Conservation (phyloP, 1,140 invertebrate genomes). For the Microvelia longipes region DNA sequence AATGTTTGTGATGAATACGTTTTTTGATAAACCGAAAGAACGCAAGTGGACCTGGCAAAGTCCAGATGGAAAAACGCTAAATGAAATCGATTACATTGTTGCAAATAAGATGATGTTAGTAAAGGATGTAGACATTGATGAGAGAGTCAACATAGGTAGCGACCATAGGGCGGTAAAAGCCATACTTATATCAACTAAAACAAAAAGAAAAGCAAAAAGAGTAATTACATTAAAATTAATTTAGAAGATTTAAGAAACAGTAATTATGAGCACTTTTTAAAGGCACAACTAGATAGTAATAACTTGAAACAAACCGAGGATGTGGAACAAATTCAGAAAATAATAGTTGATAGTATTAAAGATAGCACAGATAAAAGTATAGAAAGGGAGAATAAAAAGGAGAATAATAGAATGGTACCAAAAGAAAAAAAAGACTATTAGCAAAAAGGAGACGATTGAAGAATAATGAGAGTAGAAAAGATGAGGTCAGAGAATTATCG, state of each 20-base stretch:
- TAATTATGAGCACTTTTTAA: not conserved
- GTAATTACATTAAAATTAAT: not conserved
- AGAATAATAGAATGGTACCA: no score
- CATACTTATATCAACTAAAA: not conserved
- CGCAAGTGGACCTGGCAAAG: conserved; percentile 1
- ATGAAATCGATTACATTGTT: conserved; percentile 1
- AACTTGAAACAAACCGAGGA: not conserved
- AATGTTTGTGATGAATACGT: not conserved
- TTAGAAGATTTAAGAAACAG: not conserved
- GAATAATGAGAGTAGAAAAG: not conserved
- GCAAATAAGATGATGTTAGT: not conserved
- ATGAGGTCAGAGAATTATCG: no score
- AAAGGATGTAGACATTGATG: no score
- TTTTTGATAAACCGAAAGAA: conserved; percentile 2
- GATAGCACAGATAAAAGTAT: no score
- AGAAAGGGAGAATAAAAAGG: no score
- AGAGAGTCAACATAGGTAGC: not conserved
- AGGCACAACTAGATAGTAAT: not conserved
- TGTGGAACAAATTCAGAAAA: not conserved
- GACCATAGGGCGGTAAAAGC: not conserved
- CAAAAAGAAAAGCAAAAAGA: not conserved
- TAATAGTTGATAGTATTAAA: not conserved
- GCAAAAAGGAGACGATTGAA: not conserved
- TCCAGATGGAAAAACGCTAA: not conserved
- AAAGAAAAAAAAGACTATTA: not conserved